Base-by-base conservation (phyloP, 1,140 invertebrate species). In the Whitmania pigra region DNA sequence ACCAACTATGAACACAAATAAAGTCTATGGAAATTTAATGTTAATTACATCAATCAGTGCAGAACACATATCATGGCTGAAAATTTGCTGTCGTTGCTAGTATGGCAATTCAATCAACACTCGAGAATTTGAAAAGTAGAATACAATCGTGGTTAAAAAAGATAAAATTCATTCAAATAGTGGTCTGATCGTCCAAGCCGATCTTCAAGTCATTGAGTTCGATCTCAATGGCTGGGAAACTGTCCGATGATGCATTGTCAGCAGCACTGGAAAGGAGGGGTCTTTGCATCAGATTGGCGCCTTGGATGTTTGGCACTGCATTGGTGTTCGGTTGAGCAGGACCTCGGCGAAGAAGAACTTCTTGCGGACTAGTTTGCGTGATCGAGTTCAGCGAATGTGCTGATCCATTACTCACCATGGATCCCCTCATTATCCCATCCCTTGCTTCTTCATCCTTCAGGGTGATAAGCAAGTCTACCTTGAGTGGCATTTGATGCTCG, bases 391-490 rank as follows among this genome's bases (percentile, higher is more conserved):
- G 31, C 25, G 69, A 70, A 18, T 49, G 31, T 22, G 22, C 69
- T 43, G 69, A 70, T n/a, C 69, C 69, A 49, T 49, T 36, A 53
- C 69, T 70, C n/a, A 70, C 53, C 69, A 53, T 36, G 18, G 31
- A 36, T 53, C 36, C 31, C 43, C 69, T 36, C 36, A 54, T 53
- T 36, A 27, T 49, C 22, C 53, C 69, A 36, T 40, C 67, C 7
- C 49, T 49, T 25, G 40, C 43, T 49, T 49, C 36, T 49, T 70
- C 69, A 22, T 70, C 69, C 43, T 70, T 70, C 31, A 70, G 31
- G 18, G 69, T 70, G 18, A 70, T 70, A 18, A 70, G 49, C 43
- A 70, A 36, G 69, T 70, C 69, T 17, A 70, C 69, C 53, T 70
- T 36, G 22, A 70, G 25, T 20, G 69, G 49, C 57, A 63, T 63